Evolutionary conservation across 2,888 invertebrate species (phyloP).

Genomic region (Nycteola revayana): DNA sequence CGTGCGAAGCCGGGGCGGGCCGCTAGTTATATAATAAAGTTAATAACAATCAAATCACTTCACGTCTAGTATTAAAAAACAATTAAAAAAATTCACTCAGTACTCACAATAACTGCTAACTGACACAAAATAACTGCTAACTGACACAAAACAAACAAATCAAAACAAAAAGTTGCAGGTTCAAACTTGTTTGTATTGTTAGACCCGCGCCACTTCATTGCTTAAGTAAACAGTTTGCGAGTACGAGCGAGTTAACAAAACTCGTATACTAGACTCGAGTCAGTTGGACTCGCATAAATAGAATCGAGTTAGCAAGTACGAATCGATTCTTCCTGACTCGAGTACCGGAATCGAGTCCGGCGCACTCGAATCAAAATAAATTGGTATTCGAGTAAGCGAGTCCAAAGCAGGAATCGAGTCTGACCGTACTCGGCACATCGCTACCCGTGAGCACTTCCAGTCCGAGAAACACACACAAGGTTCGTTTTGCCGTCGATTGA

Average conservation of each 20-base stretch:
- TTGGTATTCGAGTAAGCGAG: slow-evolving; percentile 14
- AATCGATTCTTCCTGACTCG: slow-evolving; percentile 13
- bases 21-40: no score
- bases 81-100: slow-evolving; percentile 2
- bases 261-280: slow-evolving; percentile 9
- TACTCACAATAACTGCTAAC: slow-evolving; percentile 4
- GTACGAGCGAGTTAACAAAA: slow-evolving; percentile 8
- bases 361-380: slow-evolving; percentile 15
- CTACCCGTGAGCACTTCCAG: no score
- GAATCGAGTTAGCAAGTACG: slow-evolving; percentile 4
- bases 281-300: slow-evolving; percentile 9
- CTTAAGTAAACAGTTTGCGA: slow-evolving; percentile 6
- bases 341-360: slow-evolving; percentile 15
- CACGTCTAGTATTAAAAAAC: slow-evolving; percentile 1
- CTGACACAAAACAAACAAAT: slow-evolving; percentile 6
- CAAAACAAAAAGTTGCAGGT: slow-evolving; percentile 6
- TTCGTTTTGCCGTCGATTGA: no score
- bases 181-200: slow-evolving; percentile 10
- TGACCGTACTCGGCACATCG: slow-evolving; percentile 9
- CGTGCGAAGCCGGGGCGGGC: no score
- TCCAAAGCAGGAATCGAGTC: slow-evolving; percentile 10
- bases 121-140: slow-evolving; percentile 6
- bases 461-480: no score
- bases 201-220: slow-evolving; percentile 4
- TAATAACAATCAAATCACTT: background rate